phyloP scores from a whole-genome alignment of 1,140 invertebrate species.

The Monochamus saltuarius region DNA sequence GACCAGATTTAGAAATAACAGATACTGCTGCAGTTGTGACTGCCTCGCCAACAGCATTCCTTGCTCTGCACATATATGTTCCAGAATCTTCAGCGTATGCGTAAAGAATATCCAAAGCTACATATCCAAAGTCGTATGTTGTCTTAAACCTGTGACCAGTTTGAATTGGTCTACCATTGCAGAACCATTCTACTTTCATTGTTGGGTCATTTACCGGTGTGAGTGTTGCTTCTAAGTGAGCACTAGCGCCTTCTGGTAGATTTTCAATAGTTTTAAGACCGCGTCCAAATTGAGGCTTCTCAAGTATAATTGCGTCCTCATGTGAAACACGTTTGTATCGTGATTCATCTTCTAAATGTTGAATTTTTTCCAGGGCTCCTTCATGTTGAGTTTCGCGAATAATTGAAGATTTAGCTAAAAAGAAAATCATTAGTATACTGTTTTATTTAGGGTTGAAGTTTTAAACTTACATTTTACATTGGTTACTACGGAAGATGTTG shows the following conservation, averaged over 20 bases:
- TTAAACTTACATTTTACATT: slow-evolving; percentile 75
- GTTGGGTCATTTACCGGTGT: slow-evolving; percentile 94
- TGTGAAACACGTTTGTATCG: slow-evolving; percentile 69
- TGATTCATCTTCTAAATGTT: slow-evolving; percentile 85
- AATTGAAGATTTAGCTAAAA: slow-evolving; percentile 77
- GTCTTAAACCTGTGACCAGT: slow-evolving; percentile 90
- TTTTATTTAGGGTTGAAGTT: neutral
- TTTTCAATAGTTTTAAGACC: slow-evolving; percentile 83
- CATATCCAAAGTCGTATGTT: slow-evolving; percentile 94
- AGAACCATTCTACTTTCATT: slow-evolving; percentile 94
- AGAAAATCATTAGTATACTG: slow-evolving; percentile 35
- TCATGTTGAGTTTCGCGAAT: slow-evolving; percentile 95
- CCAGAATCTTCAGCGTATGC: slow-evolving; percentile 93
- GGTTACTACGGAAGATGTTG: slow-evolving; percentile 76
- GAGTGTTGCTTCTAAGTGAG: slow-evolving; percentile 93
- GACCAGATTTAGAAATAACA: slow-evolving; percentile 81
- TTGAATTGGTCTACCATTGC: slow-evolving; percentile 86
- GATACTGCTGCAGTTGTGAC: slow-evolving; percentile 85
- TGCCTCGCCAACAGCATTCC: slow-evolving; percentile 88
- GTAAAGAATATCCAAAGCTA: slow-evolving; percentile 93
- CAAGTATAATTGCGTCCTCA: slow-evolving; percentile 74
- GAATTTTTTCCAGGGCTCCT: slow-evolving; percentile 87
- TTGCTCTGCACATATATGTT: slow-evolving; percentile 93
- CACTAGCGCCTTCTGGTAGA: slow-evolving; percentile 82
- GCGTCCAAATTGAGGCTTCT: slow-evolving; percentile 86